Base-by-base conservation (phyloP, 2,797 vertebrate species). In the Sebastes matsubarae region DNA sequence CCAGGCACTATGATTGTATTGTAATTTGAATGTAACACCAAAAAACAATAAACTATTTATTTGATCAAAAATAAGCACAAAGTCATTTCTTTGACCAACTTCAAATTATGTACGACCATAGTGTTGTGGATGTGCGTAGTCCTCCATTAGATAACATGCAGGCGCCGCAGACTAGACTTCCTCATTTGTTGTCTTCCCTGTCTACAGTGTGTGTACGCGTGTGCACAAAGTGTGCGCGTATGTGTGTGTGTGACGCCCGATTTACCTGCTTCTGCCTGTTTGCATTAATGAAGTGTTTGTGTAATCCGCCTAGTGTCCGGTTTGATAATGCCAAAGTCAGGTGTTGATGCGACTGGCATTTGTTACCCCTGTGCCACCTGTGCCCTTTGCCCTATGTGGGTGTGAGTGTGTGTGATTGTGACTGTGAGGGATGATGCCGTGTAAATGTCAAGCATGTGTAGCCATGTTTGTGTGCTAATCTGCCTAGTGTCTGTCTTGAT, bases 1-100 rank as follows among this genome's bases (percentile, higher is more conserved):
- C 94, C 92, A 91, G 85, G 92, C 95, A 96, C 94, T 95, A 95
- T 95, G 94, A 96, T 95, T 96, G 94, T 95, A 94, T 93, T 95
- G 94, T 94, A 93, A 95, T 95, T 95, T 94, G 90, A 95, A 93
- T 95, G 95, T 93, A 87, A 93, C 42, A 84, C 79, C 54, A 80
- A 88, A 81, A 73, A 83, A 83, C 87, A 94, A 95, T 94, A 94
- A 94, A 94, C 79, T 77, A 83, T 92, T 80, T 79, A 94, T 94
- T 90, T 92, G 86, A 93, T 84, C 80, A 92, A 88, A 86, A 83
- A 90, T 87, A 92, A 93, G 89, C 89, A 88, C 81, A 87, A 90
- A 89, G 90, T 93, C 79, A 92, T 92, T 94, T 93, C 74, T 94
- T 93, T 94, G 85, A 92, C 84, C 84, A 90, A 79, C 84, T 88